Percentiles rank a stretch among this genome's conserved stretches.
Evolutionary conservation across 2,113 vertebrate genomes (phyloP).

Genomic region (Asarcornis scutulata): DNA sequence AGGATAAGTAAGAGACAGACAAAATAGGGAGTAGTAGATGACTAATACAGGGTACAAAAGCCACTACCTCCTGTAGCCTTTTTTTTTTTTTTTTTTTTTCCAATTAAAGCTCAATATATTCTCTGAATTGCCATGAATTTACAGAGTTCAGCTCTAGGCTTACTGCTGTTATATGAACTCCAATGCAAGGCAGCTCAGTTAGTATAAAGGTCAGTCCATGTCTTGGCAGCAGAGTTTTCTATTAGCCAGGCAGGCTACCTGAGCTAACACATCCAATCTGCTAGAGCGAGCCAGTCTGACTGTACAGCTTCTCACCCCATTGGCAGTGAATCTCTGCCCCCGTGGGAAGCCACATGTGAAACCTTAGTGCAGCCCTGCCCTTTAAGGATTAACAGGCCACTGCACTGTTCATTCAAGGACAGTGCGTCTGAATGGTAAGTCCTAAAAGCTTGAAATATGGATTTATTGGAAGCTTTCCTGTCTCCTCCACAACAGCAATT

Average conservation of each 20-base stretch:
- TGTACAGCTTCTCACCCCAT: neutral
- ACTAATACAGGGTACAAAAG: neutral
- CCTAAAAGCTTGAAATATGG: neutral
- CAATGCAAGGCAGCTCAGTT: neutral
- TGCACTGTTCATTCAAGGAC: neutral
- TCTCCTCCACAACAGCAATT: neutral
- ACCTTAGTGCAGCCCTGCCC: neutral
- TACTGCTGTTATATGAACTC: neutral
- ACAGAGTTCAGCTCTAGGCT: neutral
- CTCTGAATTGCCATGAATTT: neutral
- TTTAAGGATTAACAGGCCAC: neutral
- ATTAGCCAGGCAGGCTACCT: neutral
- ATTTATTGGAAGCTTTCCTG: neutral
- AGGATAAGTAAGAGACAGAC: neutral
- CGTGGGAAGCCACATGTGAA: neutral
- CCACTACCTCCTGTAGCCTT: neutral
- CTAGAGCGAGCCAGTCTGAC: neutral
- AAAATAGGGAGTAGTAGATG: neutral
- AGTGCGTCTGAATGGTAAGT: neutral
- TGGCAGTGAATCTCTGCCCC: rapidly evolving
- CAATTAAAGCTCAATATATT: neutral
- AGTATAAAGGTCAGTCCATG: neutral
- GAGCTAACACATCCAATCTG: neutral
- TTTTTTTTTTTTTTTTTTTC: neutral
- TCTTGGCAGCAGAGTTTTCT: neutral